Percentiles rank a stretch among this genome's conserved stretches.
Conservation (phyloP, 2,797 vertebrate genomes). For the Acanthiza pusilla region DNA sequence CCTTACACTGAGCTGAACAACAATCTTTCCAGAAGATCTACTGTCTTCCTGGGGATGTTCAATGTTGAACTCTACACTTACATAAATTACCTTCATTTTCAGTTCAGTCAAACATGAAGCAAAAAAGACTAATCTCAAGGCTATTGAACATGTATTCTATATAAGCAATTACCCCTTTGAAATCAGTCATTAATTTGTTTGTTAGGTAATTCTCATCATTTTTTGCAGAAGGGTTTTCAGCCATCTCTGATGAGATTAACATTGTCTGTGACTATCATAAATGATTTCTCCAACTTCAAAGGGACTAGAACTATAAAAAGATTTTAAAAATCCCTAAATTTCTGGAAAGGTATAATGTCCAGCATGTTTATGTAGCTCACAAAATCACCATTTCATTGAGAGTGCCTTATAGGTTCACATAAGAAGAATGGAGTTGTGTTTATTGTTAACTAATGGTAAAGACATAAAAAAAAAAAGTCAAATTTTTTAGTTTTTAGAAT, state of each 20-base stretch:
- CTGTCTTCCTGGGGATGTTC: neutral
- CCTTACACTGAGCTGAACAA: neutral
- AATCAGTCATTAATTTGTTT: neutral
- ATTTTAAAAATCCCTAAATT: fast-evolving
- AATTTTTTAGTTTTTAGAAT: neutral
- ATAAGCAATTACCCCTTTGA: neutral
- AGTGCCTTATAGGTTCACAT: neutral
- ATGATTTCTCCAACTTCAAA: neutral
- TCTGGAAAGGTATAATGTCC: neutral
- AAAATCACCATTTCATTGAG: neutral
- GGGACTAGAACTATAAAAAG: neutral
- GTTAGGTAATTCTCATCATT: neutral
- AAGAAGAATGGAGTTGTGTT: neutral
- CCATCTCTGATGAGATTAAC: neutral
- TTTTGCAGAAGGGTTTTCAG: neutral
- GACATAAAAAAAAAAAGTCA: no score
- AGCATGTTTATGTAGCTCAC: fast-evolving
- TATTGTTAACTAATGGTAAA: neutral
- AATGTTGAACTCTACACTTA: neutral
- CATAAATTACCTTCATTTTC: neutral
- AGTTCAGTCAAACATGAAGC: neutral
- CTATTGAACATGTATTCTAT: neutral
- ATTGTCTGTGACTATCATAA: neutral
- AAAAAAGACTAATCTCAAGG: neutral
- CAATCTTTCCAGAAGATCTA: neutral